A percentile compares a stretch with the other conserved stretches of the same genome.
phyloP scores from a whole-genome alignment of 2,113 vertebrate species.

The Erythrolamprus reginae region DNA sequence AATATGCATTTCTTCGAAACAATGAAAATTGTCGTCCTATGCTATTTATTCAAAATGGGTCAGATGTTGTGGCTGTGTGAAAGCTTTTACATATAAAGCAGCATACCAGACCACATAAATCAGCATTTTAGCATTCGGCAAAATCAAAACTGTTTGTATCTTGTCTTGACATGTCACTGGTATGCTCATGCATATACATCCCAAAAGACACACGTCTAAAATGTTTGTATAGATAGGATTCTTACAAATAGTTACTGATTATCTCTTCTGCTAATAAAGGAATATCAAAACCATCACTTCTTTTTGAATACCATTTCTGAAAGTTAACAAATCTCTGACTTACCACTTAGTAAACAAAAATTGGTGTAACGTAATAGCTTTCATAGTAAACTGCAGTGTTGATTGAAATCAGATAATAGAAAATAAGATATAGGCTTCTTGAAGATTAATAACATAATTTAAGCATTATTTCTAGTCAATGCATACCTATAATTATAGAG shows the following conservation, averaged over 20 bases:
- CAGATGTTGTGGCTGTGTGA: background rate
- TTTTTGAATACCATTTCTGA: background rate
- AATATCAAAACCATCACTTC: background rate
- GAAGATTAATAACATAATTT: background rate
- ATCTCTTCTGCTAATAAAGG: background rate
- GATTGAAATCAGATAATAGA: background rate
- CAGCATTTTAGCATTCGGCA: background rate
- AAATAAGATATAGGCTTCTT: background rate
- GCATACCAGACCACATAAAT: background rate
- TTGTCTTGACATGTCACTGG: background rate
- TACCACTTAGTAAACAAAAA: background rate
- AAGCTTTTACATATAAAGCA: background rate
- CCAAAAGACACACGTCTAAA: background rate
- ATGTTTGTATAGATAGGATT: background rate
- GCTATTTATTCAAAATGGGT: background rate
- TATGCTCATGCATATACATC: too few relatives aligned
- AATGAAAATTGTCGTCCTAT: background rate
- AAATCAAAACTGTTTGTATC: background rate
- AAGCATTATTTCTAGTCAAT: background rate
- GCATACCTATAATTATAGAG: background rate
- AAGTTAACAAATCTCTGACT: background rate
- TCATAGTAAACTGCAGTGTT: conserved; percentile 3
- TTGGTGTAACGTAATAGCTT: conserved; percentile 11
- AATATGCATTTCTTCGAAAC: background rate
- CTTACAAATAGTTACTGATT: background rate